These are phyloP conservation scores for Microchirus variegatus DNA, from an alignment of 2,797 vertebrate genomes.

Conservation along the genomic window DNA sequence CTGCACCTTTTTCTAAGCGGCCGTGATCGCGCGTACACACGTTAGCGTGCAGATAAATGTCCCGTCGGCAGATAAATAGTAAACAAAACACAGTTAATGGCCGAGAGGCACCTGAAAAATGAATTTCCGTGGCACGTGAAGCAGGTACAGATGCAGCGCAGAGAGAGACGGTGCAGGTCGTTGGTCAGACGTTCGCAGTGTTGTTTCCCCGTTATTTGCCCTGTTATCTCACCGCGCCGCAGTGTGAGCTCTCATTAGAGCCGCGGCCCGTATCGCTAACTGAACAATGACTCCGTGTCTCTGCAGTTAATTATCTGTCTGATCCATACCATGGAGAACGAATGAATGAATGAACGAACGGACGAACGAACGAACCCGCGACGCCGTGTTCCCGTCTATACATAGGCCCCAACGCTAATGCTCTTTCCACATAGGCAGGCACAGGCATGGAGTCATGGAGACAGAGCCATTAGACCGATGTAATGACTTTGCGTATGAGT, in stretches of 20 bases:
- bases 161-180: constrained; percentile 24
- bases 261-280: constrained; percentile 65
- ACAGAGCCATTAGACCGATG: constrained; percentile 74
- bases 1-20: no score
- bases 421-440: constrained; percentile 65
- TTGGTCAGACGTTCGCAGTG: constrained; percentile 28
- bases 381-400: constrained; percentile 52
- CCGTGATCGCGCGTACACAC: no score
- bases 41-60: background rate
- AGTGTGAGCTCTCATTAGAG: constrained; percentile 64
- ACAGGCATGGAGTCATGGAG: constrained; percentile 67
- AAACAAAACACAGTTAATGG: background rate
- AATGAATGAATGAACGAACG: background rate
- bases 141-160: background rate
- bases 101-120: background rate
- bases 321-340: constrained; percentile 74
- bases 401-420: constrained; percentile 67
- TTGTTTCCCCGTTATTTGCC: constrained; percentile 45
- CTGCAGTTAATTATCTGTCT: constrained; percentile 82
- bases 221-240: constrained; percentile 32
- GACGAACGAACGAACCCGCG: constrained; percentile 72
- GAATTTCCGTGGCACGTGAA: background rate
- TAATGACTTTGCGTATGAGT: constrained; percentile 83
- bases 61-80: background rate
- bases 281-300: constrained; percentile 79